Conservation (phyloP, 2,888 invertebrate species). For the Coelinius sp. region DNA sequence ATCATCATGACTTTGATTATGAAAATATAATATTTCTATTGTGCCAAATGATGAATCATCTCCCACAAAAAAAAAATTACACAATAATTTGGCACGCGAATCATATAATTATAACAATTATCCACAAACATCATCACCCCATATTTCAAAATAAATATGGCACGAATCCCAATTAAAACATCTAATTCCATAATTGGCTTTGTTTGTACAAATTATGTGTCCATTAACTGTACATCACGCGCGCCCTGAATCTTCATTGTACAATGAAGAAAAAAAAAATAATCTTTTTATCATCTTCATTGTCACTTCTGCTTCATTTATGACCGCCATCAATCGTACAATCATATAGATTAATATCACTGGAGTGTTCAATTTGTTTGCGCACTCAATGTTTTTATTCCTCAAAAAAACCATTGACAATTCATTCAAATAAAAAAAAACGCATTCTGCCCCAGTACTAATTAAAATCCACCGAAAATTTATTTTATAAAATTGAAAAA, state of each 20-base stretch:
- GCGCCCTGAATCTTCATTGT: conserved; percentile 27
- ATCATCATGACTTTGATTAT: conserved; percentile 14
- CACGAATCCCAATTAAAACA: conserved; percentile 64
- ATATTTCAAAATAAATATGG: conserved; percentile 49
- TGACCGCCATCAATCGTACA: conserved; percentile 4
- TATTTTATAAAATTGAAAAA: too few species aligned
- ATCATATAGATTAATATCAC: neutral
- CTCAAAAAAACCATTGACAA: too few species aligned
- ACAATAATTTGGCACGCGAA: conserved; percentile 70
- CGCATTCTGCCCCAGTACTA: too few species aligned
- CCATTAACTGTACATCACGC: conserved; percentile 28
- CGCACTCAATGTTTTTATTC: neutral
- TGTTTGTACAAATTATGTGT: conserved; percentile 44
- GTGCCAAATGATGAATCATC: conserved; percentile 27
- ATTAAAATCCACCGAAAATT: too few species aligned
- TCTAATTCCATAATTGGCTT: conserved; percentile 63
- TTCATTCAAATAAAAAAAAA: too few species aligned
- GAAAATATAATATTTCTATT: neutral
- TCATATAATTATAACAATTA: conserved; percentile 34
- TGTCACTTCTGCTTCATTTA: conserved; percentile 1
- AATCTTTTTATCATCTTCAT: conserved; percentile 9
- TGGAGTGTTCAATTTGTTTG: neutral
- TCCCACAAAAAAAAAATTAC: conserved; percentile 56
- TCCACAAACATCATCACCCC: neutral
- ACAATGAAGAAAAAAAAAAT: too few species aligned